A percentile compares a stretch with the other conserved stretches of the same genome.
phyloP scores from a whole-genome alignment of 1,140 invertebrate species.

The Eurosta solidaginis region DNA sequence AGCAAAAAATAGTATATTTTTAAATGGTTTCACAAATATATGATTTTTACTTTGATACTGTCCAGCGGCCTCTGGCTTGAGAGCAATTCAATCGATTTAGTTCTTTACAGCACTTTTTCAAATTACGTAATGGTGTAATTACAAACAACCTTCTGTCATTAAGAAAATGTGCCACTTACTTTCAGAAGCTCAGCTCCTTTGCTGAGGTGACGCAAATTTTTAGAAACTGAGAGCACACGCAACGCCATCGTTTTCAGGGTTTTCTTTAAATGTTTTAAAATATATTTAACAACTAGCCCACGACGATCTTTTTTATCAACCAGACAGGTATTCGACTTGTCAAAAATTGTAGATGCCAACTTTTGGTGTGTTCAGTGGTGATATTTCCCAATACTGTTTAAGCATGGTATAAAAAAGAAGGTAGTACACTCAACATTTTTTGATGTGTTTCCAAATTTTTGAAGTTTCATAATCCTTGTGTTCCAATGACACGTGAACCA shows the following conservation, averaged over 20 bases:
- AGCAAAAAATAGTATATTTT: slow-evolving; percentile 19
- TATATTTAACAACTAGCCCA: slow-evolving; percentile 99
- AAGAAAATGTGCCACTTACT: slow-evolving; percentile 38
- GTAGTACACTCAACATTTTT: no score
- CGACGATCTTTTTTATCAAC: slow-evolving; percentile 47
- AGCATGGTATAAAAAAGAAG: no score
- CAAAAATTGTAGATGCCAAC: background rate
- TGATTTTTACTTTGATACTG: background rate
- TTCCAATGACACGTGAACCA: no score
- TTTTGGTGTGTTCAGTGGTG: slow-evolving; percentile 19
- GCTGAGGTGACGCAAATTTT: slow-evolving; percentile 52
- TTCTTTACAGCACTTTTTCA: slow-evolving; percentile 10
- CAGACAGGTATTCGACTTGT: background rate
- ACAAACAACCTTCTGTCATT: background rate
- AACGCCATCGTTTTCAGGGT: slow-evolving; percentile 50
- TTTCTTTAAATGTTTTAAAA: slow-evolving; percentile 71
- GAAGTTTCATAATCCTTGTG: no score
- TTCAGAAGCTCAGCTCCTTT: slow-evolving; percentile 51
- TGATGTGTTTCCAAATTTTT: no score
- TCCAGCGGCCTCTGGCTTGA: background rate
- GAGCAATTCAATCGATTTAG: background rate
- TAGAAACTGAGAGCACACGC: slow-evolving; percentile 53
- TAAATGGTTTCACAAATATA: background rate
- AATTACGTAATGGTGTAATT: slow-evolving; percentile 36
- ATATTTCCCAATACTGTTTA: background rate